Base-by-base conservation (phyloP, 2,888 invertebrate genomes). In the Eilema depressum region DNA sequence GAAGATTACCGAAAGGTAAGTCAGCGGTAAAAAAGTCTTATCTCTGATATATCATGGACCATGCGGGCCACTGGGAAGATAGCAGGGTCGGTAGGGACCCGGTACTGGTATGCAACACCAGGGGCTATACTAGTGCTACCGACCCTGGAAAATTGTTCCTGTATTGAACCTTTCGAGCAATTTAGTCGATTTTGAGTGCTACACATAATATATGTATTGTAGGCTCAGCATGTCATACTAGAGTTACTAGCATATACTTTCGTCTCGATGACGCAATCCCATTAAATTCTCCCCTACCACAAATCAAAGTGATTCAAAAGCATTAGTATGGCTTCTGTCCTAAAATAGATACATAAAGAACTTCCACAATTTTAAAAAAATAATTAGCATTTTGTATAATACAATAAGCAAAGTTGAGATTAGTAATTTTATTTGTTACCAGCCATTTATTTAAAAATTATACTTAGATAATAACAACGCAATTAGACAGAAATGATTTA, bases 401-500 rank as follows among this genome's bases (percentile, higher is more conserved):
- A 47, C 7, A 7, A 47, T 20, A 47, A 41, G 47, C 47, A 47
- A 20, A 47, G 7, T 5, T 47, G 8, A 47, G 20, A 7, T 47
- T 47, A 25, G 20, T 26, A 10, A 20, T 63, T 26, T 47, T 63
- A 63, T 63, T 41, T 2, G 47, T 47, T 47, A 47, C 47, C 47
- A 47, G 25, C 25, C 25, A 26, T 37, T 33, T 20, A 33, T 37
- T 30, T n/a, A n/a, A 23, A 1, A 57, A 57, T 1, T 8, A 66
- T 25, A 17, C 25, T 10, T 17, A 61, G 30, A 47, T 26, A 47
- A 41, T 20, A 53, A 63, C 37, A 23, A 17, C 26, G 61, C 56
- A 67, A 66, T 67, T 66, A 71, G 7, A 37, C 17, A 33, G 25
- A 17, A 33, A 47, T 64, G 14, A 68, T 65, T 62, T 62, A 66